Evolutionary conservation across 92 coral and sea anemone genomes (phyloP).

Genomic region (Parazoanthus atlanticus): DNA sequence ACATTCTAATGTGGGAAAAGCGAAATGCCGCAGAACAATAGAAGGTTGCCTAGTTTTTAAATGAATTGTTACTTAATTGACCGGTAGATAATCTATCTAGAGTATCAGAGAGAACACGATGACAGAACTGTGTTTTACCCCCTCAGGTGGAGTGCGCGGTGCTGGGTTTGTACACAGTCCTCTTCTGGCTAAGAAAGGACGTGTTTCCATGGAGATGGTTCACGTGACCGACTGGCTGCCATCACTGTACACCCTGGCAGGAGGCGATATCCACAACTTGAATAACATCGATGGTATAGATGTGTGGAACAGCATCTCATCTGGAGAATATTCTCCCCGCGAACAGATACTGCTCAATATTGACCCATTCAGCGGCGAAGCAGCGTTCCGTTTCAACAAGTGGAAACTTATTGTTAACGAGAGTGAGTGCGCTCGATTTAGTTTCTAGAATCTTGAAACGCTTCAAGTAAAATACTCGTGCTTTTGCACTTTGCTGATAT

Average conservation of each 20-base stretch:
- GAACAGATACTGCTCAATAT: conserved; percentile 76
- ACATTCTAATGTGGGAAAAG: too few species aligned
- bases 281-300: conserved; percentile 69
- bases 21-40: too few species aligned
- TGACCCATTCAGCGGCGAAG: conserved; percentile 66
- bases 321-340: conserved; percentile 68
- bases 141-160: conserved; percentile 81
- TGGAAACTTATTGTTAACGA: conserved; percentile 82
- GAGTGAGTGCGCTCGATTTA: conserved; percentile 51
- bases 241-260: conserved; percentile 72
- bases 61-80: too few species aligned
- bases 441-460: not conserved
- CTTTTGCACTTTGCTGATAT: not conserved
- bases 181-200: conserved; percentile 62
- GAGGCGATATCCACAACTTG: conserved; percentile 77
- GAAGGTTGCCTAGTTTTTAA: too few species aligned
- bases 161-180: conserved; percentile 87
- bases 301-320: conserved; percentile 70
- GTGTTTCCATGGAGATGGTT: conserved; percentile 82
- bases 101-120: not conserved
- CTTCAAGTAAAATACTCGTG: not conserved
- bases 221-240: conserved; percentile 93
- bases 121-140: not conserved
- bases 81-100: too few species aligned
- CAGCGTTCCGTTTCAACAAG: conserved; percentile 68